Evolutionary conservation across 2,113 vertebrate species (phyloP).

Genomic region (Spea bombifrons): DNA sequence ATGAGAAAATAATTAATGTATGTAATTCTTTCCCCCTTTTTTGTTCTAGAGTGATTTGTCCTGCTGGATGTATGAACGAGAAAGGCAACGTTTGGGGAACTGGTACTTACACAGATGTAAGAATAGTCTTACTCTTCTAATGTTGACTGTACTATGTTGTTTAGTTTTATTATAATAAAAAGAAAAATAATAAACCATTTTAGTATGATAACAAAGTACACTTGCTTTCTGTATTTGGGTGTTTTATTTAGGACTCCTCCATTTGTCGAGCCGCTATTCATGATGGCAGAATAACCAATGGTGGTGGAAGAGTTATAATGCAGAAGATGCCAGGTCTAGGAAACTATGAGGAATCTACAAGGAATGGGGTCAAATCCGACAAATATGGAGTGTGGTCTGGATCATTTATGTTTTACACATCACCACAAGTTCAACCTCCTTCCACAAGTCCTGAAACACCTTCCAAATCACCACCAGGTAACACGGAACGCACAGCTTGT

Average conservation of each 20-base stretch:
- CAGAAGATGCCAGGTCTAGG: background rate
- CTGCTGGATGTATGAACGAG: background rate
- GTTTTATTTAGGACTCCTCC: slow-evolving; percentile 1
- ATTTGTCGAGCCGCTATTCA: slow-evolving; percentile 4
- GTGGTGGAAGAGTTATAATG: background rate
- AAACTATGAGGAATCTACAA: background rate
- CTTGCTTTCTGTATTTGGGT: no score
- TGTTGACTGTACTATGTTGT: background rate
- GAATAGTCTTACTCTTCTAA: background rate
- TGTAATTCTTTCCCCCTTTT: no score
- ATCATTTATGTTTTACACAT: background rate
- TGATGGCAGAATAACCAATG: background rate
- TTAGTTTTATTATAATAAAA: no score
- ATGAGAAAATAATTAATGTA: no score
- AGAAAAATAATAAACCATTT: no score
- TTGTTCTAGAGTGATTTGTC: background rate
- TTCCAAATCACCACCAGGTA: no score
- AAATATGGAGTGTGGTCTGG: background rate
- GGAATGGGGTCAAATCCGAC: background rate
- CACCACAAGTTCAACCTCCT: no score
- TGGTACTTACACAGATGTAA: slow-evolving; percentile 1
- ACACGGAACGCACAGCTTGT: no score
- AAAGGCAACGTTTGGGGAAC: background rate
- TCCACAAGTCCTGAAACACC: no score
- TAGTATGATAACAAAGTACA: no score